Evolutionary conservation across 2,888 invertebrate genomes (phyloP), one percentile per base, ranked within the genome.

Genomic region (Plebejus anna): DNA sequence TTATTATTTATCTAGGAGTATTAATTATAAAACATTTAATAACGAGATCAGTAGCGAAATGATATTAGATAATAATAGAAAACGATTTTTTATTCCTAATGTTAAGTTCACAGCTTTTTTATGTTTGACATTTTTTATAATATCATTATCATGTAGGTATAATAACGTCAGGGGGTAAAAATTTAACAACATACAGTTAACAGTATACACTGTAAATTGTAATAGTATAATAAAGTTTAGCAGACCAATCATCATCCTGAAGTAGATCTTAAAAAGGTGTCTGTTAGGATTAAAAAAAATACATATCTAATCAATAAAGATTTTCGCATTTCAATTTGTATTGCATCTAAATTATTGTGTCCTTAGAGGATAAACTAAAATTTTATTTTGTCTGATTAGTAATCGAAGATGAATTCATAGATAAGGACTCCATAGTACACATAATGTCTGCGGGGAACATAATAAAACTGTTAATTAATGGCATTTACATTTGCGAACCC

Each of bases 381-480:
- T 66, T 36, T 66, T 66, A 66, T 36, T 66, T 66, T 66, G 32
- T 66, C 5, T 66, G 32, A 36, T 66, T 66, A 16, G 66, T 16
- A 66, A 66, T 36, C 36, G 13, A 66, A 32, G 66, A 66, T 66
- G 59, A 61, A 61, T 66, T 32, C 32, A 66, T 66, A 66, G 66
- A 36, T 66, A 32, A 32, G 66, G 13, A 66, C 66, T 36, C 32
- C 32, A 36, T 66, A 5, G 1, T 66, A 2, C 2, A 32, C 2
- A 32, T 66, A 32, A 66, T 66, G 66, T 66, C 66, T 66, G 66
- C 9, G 16, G 13, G 32, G 16, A 36, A 3, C 32, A 13, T 66
- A 66, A 66, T 66, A 66, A 66, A 66, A 66, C 66, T 36, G 66
- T 66, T 66, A 66, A 32, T 66, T 66, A 16, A 66, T 66, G 16